Evolutionary conservation across 2,888 invertebrate species (phyloP), one percentile per base, ranked within the genome.

Genomic region (Dasysyrphus albostriatus): DNA sequence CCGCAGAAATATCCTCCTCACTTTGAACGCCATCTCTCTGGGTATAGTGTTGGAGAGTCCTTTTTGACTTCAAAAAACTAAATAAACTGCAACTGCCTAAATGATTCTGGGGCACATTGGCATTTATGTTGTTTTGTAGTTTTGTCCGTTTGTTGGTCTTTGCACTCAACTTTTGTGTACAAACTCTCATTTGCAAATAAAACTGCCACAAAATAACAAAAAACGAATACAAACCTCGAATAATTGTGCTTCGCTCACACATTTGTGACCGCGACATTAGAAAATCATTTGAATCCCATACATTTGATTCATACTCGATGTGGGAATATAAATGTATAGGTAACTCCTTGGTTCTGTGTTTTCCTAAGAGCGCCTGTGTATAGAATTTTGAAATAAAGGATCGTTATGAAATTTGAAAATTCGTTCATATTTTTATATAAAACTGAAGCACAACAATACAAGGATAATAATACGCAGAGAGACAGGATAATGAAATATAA

Each of bases 401-500:
- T 24, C 29, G 12, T 9, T 58, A 49, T 54, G n/a, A 24, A 61
- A 42, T 37, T 29, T 61, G 10, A 6, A 7, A 42, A 44, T 19
- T 19, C 56, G 59, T 42, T 56, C 29, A 54, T 51, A 24, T 10
- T 24, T 51, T 74, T 67, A 51, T 44, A 19, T 32, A 42, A 67
- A 34, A 49, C 56, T 39, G 51, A 56, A 67, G 29, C 19, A 24
- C 47, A 67, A 19, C 49, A 54, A 56, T 44, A 42, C 65, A 47
- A 58, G 70, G 63, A 80, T 65, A 72, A 76, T 76, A 74, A 24
- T 24, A 24, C 5, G 79, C 74, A 61, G 32, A 67, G 44, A 75
- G 72, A 3, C 24, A 72, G 76, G 76, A 80, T 84, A 84, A 76
- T 84, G 75, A 81, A 84, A 81, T 81, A 76, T 59, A 72, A 84